Conservation (phyloP, 2,797 vertebrate species). For the Pristis pectinata region DNA sequence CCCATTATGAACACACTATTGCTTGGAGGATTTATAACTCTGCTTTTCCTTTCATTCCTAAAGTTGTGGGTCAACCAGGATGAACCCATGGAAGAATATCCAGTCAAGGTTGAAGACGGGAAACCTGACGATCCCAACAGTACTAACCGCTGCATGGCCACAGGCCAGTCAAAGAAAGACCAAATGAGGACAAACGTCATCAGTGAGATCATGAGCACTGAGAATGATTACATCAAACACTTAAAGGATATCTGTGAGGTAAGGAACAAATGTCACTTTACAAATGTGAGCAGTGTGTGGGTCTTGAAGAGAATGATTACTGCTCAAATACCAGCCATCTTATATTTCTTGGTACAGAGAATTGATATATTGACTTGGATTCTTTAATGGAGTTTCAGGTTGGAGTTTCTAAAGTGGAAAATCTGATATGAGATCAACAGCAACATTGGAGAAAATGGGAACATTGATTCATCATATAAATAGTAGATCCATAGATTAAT, state of each 20-base stretch:
- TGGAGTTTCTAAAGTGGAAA: not conserved
- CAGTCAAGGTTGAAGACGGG: conserved; percentile 60
- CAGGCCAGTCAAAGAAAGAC: conserved; percentile 80
- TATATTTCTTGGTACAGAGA: not conserved
- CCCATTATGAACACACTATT: not conserved
- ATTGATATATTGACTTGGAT: no score
- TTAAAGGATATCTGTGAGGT: conserved; percentile 96
- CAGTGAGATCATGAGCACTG: conserved; percentile 93
- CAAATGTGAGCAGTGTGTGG: not conserved
- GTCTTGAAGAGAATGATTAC: not conserved
- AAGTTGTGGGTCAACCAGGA: conserved; percentile 92
- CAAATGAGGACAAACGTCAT: conserved; percentile 95
- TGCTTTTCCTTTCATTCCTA: not conserved
- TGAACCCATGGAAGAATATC: conserved; percentile 78
- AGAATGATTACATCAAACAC: conserved; percentile 93
- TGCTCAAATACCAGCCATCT: not conserved
- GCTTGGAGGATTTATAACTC: not conserved
- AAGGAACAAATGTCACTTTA: conserved; percentile 38
- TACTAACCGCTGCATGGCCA: conserved; percentile 58
- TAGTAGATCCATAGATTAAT: not conserved
- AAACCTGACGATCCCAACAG: conserved; percentile 53
- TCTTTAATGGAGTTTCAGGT: not conserved
- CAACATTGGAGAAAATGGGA: not conserved
- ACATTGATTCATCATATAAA: not conserved
- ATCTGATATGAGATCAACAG: not conserved